Base-by-base conservation (phyloP, 2,888 invertebrate species). In the Drosophila mercatorum region DNA sequence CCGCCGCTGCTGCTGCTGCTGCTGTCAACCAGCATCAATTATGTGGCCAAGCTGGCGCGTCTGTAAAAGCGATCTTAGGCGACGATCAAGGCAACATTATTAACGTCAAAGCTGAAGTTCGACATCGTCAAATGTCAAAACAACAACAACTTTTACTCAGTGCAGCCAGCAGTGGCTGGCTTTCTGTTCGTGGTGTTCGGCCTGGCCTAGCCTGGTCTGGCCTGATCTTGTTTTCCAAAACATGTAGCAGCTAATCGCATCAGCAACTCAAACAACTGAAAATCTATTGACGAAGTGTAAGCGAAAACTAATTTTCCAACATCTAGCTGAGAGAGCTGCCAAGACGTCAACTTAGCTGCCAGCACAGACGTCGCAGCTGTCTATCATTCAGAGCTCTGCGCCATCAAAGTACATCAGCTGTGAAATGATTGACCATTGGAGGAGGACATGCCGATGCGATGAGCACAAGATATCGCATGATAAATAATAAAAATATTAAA, bases 41-140 rank as follows among this genome's bases (percentile, higher is more conserved):
- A 78, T 51, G 53, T 51, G 63, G 57, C 52, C 57, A 59, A 64
- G 49, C 41, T 44, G 17, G 52, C 36, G 52, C 55, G 49, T 58
- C 52, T 70, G 68, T 40, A 26, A 68, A 70, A 65, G 85, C 80
- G 80, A 77, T 79, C 79, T 67, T 67, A 72, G 12, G 36, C 80
- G 63, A 71, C 66, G 80, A 83, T 88, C 83, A 88, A 85, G 88
- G 88, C 78, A 78, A 88, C 55, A 55, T 41, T 41, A 41, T 41
- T 58, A 59, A 56, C 56, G 53, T 64, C 38, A 47, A 31, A 49
- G 41, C 63, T 72, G 60, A 44, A 64, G 64, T 57, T 68, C 57
- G 65, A 51, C 66, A 64, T 51, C 80, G 58, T 55, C 75, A 83
- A 83, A 83, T 83, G 83, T 86, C 89, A 84, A 80, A 81, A 69